These are phyloP conservation scores for Drosophila watanabei DNA, from an alignment of 1,140 invertebrate genomes.

Conservation along the genomic window DNA sequence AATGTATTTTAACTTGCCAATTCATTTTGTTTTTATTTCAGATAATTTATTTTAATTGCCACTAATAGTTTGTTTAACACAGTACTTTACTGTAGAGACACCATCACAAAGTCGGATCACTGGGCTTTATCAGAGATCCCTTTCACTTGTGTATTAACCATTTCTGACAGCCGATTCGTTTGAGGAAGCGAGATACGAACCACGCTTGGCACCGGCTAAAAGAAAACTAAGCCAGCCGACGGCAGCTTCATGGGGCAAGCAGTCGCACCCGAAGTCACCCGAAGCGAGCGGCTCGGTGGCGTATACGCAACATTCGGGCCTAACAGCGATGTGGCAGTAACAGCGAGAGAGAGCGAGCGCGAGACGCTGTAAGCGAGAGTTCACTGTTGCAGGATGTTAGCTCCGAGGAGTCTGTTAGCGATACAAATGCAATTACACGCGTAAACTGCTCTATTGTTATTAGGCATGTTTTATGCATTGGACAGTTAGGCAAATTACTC, in stretches of 20 bases:
- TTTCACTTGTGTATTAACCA: conserved; percentile 9
- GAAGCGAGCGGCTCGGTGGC: conserved; percentile 41
- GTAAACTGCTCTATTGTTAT: conserved; percentile 45
- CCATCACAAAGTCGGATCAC: conserved; percentile 15
- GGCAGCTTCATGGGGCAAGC: conserved; percentile 28
- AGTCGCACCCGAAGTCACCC: conserved; percentile 25
- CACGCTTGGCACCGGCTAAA: conserved; percentile 70
- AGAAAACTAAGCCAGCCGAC: conserved; percentile 64
- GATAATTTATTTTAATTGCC: not conserved
- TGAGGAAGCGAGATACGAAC: conserved; percentile 49
- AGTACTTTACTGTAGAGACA: not conserved
- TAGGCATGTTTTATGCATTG: conserved; percentile 53
- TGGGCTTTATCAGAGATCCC: conserved; percentile 3
- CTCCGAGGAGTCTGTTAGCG: conserved; percentile 6
- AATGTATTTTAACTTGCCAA: not conserved
- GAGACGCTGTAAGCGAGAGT: conserved; percentile 17
- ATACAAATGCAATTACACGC: conserved; percentile 61
- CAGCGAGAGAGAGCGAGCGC: conserved; percentile 2
- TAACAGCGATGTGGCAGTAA: conserved; percentile 21
- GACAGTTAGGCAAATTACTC: conserved; percentile 25
- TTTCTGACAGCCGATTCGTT: conserved; percentile 5
- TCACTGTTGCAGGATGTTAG: conserved; percentile 31
- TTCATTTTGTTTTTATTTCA: not conserved
- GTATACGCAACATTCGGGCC: conserved; percentile 47
- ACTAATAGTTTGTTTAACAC: not conserved